phyloP scores from a whole-genome alignment of 1,140 invertebrate species.

The Chlorops oryzae region DNA sequence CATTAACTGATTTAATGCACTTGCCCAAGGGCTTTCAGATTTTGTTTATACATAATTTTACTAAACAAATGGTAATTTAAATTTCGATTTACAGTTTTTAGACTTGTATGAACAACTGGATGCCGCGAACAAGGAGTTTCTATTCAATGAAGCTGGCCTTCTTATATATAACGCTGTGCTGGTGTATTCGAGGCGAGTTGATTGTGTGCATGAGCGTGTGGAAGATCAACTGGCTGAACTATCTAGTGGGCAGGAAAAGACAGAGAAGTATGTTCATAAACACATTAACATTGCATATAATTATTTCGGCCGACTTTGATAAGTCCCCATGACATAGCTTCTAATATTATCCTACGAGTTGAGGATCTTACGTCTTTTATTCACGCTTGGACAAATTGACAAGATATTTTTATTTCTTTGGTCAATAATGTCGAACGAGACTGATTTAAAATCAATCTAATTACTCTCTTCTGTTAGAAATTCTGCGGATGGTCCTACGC shows the following conservation, averaged over 20 bases:
- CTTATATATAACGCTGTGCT: constrained; percentile 13
- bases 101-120: constrained; percentile 12
- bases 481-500: not conserved
- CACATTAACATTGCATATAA: too few species aligned
- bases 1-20: not conserved
- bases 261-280: not conserved
- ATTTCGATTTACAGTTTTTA: constrained; percentile 9
- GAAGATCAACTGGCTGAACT: constrained; percentile 13
- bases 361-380: too few species aligned
- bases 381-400: too few species aligned
- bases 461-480: not conserved
- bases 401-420: too few species aligned
- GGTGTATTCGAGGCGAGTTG: constrained; percentile 15
- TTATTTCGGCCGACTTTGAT: too few species aligned
- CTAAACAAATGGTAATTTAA: not conserved
- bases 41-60: too few species aligned
- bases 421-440: not conserved
- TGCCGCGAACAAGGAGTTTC: constrained; percentile 3
- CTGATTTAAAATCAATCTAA: not conserved
- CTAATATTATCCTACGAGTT: too few species aligned
- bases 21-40: not conserved
- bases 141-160: constrained; percentile 17
- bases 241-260: not conserved
- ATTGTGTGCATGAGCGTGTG: constrained; percentile 13
- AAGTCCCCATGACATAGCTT: too few species aligned